Percentiles rank a stretch among this genome's conserved stretches.
Evolutionary conservation across 2,888 invertebrate species (phyloP).

Genomic region (Diarsia dahlii): DNA sequence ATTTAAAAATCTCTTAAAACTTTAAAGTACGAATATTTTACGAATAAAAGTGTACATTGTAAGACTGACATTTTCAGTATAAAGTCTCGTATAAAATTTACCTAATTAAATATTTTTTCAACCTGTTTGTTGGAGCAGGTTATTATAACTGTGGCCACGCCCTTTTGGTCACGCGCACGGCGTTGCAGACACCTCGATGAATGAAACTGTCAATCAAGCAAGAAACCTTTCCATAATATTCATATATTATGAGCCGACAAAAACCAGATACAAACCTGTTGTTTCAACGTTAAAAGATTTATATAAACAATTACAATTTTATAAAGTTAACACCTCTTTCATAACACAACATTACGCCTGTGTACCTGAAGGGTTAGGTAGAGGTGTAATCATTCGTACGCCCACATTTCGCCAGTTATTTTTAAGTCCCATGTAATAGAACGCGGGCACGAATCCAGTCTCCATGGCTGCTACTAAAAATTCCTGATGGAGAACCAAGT

Average conservation of each 20-base stretch:
- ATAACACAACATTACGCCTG: too few relatives aligned
- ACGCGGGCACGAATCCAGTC: too few relatives aligned
- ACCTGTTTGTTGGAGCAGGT: conserved; percentile 41
- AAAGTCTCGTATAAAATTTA: conserved; percentile 37
- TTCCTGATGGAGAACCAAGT: too few relatives aligned
- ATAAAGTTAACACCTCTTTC: conserved; percentile 2
- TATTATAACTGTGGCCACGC: conserved; percentile 65
- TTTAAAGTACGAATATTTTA: neutral
- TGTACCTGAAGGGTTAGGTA: too few relatives aligned
- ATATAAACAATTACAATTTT: conserved; percentile 38
- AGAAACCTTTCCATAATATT: conserved; percentile 69
- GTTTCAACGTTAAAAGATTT: conserved; percentile 31
- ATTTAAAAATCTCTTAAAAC: neutral
- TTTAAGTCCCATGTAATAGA: too few relatives aligned
- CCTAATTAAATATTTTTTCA: conserved; percentile 60
- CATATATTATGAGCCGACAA: conserved; percentile 29
- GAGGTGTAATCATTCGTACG: too few relatives aligned
- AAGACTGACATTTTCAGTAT: conserved; percentile 9
- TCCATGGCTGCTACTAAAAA: too few relatives aligned
- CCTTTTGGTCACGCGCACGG: conserved; percentile 51
- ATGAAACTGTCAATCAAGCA: conserved; percentile 75
- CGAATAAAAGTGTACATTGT: neutral
- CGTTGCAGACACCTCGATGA: conserved; percentile 69
- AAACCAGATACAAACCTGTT: conserved; percentile 42
- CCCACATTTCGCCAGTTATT: too few relatives aligned